These are phyloP conservation scores for Drosophila colorata DNA, from an alignment of 2,888 invertebrate genomes.

Conservation along the genomic window DNA sequence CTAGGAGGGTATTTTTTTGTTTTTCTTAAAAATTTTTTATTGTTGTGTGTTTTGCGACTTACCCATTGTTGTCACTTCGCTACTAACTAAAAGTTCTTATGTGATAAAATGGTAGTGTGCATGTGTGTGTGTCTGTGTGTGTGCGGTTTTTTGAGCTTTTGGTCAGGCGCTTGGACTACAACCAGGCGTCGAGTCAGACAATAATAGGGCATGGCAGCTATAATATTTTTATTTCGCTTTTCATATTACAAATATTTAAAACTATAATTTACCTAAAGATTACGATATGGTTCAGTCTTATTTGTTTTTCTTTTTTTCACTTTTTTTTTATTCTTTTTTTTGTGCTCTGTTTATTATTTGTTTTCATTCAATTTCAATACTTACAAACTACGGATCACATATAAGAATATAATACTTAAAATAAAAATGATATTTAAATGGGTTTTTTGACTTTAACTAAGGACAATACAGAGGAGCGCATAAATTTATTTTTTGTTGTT, in stretches of 20 bases:
- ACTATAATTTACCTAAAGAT: conserved; percentile 61
- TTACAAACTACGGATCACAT: conserved; percentile 60
- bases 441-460: conserved; percentile 51
- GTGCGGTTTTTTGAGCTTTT: conserved; percentile 32
- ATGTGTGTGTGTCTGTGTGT: conserved; percentile 2
- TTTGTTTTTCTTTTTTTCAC: conserved; percentile 35
- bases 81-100: conserved; percentile 72
- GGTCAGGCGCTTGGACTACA: conserved; percentile 63
- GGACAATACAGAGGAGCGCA: conserved; percentile 75
- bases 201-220: conserved; percentile 69
- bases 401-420: conserved; percentile 62
- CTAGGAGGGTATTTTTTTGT: conserved; percentile 17
- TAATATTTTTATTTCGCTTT: conserved; percentile 63
- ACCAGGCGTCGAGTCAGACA: conserved; percentile 70
- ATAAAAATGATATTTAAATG: conserved; percentile 67
- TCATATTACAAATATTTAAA: conserved; percentile 66
- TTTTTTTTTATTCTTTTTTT: conserved; percentile 30
- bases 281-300: conserved; percentile 39
- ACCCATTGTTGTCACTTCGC: conserved; percentile 69
- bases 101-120: conserved; percentile 27
- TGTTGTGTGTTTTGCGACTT: conserved; percentile 54
- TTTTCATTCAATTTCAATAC: conserved; percentile 53
- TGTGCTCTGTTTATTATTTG: conserved; percentile 54
- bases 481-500: conserved; percentile 9
- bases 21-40: conserved; percentile 28